Evolutionary conservation across 1,140 invertebrate species (phyloP).

Genomic region (Leptonema lineaticorne): DNA sequence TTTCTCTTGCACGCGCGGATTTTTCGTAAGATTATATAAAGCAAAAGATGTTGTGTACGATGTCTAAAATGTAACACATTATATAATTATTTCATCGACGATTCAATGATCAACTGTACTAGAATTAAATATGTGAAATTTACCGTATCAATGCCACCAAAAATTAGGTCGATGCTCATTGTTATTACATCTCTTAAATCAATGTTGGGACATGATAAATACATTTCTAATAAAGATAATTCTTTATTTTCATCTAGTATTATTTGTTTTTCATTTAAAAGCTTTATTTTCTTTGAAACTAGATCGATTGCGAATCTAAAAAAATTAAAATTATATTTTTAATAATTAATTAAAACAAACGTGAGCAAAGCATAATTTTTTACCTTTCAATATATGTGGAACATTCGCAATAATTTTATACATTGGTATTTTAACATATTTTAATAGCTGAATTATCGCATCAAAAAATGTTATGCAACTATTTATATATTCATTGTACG

Average conservation of each 20-base stretch:
- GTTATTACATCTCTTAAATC: conserved; percentile 78
- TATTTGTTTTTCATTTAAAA: no score
- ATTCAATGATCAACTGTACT: no score
- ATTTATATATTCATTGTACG: conserved; percentile 72
- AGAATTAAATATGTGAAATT: conserved; percentile 42
- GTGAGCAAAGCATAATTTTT: no score
- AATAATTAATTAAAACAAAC: no score
- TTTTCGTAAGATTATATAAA: conserved; percentile 77
- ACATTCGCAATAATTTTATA: conserved; percentile 70
- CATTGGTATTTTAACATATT: conserved; percentile 65
- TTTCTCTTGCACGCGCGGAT: conserved; percentile 72
- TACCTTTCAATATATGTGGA: conserved; percentile 78
- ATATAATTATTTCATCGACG: no score
- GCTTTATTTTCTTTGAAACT: no score
- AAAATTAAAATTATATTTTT: no score
- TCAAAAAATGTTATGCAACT: not conserved
- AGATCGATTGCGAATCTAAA: no score
- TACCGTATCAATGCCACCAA: conserved; percentile 87
- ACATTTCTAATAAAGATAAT: conserved; percentile 64
- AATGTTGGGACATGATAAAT: conserved; percentile 65
- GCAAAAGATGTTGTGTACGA: conserved; percentile 77
- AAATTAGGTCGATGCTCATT: conserved; percentile 77
- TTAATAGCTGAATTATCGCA: not conserved
- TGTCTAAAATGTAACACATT: no score
- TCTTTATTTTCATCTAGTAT: conserved; percentile 41